Percentiles rank a stretch among this genome's conserved stretches.
Evolutionary conservation across 2,113 vertebrate species (phyloP).

Genomic region (Alosa alosa): DNA sequence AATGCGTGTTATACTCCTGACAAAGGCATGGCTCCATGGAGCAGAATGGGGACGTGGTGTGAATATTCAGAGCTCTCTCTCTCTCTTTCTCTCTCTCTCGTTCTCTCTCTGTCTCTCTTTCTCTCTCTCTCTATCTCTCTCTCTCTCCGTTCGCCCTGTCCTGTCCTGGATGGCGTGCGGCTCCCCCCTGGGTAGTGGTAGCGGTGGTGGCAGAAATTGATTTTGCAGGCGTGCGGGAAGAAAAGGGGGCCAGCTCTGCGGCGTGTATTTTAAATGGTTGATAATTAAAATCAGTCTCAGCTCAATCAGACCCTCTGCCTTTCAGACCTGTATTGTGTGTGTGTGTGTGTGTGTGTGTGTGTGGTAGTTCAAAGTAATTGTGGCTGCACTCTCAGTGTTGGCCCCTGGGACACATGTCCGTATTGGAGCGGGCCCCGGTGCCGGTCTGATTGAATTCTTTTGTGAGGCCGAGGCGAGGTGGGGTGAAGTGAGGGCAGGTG

Average conservation of each 20-base stretch:
- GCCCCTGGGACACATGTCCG: background rate
- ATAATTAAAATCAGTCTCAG: constrained; percentile 71
- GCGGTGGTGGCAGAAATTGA: constrained; percentile 59
- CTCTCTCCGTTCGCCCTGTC: background rate
- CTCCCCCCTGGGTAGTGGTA: background rate
- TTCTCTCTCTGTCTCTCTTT: background rate
- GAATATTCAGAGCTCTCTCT: constrained; percentile 27
- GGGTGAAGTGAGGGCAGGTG: constrained; percentile 38
- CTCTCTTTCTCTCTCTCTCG: background rate
- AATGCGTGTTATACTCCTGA: constrained; percentile 42
- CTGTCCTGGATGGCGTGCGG: constrained; percentile 30
- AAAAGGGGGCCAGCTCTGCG: constrained; percentile 25
- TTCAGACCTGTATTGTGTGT: background rate
- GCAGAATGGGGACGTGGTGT: constrained; percentile 35
- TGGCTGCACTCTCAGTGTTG: background rate
- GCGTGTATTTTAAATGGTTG: constrained; percentile 51
- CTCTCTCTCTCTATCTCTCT: background rate
- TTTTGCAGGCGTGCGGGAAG: constrained; percentile 55
- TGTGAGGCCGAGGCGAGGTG: constrained; percentile 82
- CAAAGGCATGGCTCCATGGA: constrained; percentile 19
- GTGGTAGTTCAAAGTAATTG: constrained; percentile 3
- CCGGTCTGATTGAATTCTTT: constrained; percentile 87
- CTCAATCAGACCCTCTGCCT: constrained; percentile 53
- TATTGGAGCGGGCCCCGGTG: constrained; percentile 60
- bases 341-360: background rate